Base-by-base conservation (phyloP, 2,888 invertebrate species). In the Tridacna crocea region DNA sequence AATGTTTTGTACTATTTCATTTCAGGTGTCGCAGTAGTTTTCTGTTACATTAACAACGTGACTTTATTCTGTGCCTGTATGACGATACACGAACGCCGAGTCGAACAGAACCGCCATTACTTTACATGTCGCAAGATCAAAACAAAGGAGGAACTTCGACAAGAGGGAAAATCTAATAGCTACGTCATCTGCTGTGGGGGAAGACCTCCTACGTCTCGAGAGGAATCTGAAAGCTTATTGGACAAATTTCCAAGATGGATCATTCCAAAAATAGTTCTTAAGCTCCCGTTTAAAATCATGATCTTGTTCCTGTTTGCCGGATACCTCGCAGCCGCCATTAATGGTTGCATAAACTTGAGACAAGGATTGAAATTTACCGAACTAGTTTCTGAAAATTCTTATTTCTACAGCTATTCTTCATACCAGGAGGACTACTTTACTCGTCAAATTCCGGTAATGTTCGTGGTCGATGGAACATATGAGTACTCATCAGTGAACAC, bases 21-120 rank as follows among this genome's bases (percentile, higher is more conserved):
- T 70, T 19, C 51, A 70, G 70, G 82, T 4, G 76, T 83, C 8
- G 83, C 85, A 22, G 87, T 87, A 0, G 24, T 80, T 3, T 80
- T 89, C 61, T 88, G 87, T 61, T 87, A 89, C 77, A 70, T 90
- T 58, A 88, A 87, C 77, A 85, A 88, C 72, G 70, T 88, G 6
- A 89, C 89, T 13, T 83, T 90, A 58, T 89, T 90, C 70, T 78
- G 80, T 24, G 87, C 85, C 17, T 86, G 85, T 46, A 72, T 89
- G 48, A 82, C 84, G 2, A 79, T 88, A 11, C 77, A 87, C 51
- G 87, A 84, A 24, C 72, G 70, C 17, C 77, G 87, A 22, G 80
- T 99, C 94, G 96, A 24, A 24, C 48, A 74, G 26, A 79, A 76
- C 58, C 68, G 82, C 10, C 83, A 83, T 55, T 80, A 55, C 58